Evolutionary conservation across 2,113 vertebrate genomes (phyloP).

Genomic region (Anseranas semipalmata): DNA sequence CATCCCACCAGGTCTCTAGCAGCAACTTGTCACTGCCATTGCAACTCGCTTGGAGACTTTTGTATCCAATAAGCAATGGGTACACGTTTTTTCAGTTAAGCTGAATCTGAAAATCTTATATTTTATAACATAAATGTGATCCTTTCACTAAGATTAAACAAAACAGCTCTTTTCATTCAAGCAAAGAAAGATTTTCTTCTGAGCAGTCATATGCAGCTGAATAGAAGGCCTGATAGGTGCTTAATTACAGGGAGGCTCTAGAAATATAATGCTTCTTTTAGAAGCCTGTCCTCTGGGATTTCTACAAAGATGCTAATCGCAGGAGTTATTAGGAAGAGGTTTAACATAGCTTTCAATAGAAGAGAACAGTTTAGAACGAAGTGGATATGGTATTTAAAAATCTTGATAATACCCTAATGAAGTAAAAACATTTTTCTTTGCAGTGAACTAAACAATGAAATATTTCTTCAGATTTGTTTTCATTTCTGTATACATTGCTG

Average conservation of each 20-base stretch:
- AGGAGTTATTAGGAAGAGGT: background rate
- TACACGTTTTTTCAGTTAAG: background rate
- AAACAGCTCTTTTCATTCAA: background rate
- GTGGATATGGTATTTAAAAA: background rate
- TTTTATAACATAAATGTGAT: background rate
- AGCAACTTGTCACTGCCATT: background rate
- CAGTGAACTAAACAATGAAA: background rate
- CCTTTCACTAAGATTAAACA: background rate
- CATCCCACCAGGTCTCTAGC: background rate
- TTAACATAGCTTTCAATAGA: background rate
- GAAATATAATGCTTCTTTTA: slow-evolving; percentile 42
- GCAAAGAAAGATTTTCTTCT: background rate
- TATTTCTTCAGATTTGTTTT: background rate
- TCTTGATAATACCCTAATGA: background rate
- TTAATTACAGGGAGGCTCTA: slow-evolving; percentile 44
- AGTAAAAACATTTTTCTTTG: background rate
- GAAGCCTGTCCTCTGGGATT: slow-evolving; percentile 43
- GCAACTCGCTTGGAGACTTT: background rate
- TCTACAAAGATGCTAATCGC: slow-evolving; percentile 26
- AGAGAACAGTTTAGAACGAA: background rate
- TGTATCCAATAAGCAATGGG: background rate
- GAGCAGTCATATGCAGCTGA: background rate
- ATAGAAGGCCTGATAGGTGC: background rate
- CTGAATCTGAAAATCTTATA: background rate
- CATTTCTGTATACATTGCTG: background rate